Conservation (phyloP, 2,113 vertebrate genomes). For the Ceyx melanurus region DNA sequence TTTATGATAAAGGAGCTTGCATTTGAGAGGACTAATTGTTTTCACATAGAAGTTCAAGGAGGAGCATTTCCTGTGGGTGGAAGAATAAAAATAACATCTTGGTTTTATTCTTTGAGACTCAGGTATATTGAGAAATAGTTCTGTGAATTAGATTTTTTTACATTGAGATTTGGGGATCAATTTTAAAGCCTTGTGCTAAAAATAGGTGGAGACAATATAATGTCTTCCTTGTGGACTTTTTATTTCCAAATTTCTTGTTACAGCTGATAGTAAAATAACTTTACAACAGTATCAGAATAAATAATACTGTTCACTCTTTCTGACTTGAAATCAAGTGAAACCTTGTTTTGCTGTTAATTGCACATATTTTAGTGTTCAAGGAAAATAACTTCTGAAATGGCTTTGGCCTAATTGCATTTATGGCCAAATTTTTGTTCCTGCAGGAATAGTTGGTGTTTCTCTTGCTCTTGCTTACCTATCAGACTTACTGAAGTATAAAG, state of each 20-base stretch:
- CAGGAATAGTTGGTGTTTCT: neutral
- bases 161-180: neutral
- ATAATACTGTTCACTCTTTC: neutral
- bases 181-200: neutral
- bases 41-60: neutral
- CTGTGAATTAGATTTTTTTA: neutral
- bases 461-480: neutral
- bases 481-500: neutral
- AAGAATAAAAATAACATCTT: neutral
- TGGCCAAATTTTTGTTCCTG: neutral
- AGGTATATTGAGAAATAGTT: neutral
- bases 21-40: neutral
- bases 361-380: neutral
- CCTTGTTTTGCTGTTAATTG: neutral
- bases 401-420: neutral
- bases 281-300: neutral
- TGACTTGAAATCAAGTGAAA: neutral
- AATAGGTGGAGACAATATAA: neutral
- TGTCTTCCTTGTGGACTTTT: neutral
- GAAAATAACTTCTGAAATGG: neutral
- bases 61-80: fast-evolving
- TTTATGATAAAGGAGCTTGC: neutral
- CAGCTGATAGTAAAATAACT: neutral
- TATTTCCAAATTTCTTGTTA: neutral
- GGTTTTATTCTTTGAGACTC: neutral